Conservation (phyloP, 2,797 vertebrate species). For the Catharus ustulatus region DNA sequence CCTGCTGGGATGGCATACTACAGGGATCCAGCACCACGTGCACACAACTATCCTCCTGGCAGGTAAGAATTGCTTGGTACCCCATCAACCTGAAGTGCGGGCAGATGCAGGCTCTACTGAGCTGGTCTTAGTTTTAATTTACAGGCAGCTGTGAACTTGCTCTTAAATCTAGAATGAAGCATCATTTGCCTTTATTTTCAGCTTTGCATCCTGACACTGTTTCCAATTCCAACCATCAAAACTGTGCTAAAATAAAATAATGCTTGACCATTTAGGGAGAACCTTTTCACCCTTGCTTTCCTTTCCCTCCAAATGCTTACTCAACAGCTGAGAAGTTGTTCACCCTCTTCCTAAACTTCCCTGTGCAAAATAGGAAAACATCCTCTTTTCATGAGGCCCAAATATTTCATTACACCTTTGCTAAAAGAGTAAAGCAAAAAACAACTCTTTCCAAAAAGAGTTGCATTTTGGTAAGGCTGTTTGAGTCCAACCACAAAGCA, state of each 20-base stretch:
- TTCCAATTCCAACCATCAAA: neutral
- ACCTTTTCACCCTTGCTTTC: neutral
- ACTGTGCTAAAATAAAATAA: neutral
- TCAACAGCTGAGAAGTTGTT: neutral
- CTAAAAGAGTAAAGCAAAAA: neutral
- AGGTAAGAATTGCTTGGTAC: neutral
- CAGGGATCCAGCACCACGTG: fast-evolving
- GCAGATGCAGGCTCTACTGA: neutral
- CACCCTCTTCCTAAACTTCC: neutral
- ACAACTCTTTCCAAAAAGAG: neutral
- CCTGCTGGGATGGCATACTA: neutral
- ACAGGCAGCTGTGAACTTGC: neutral
- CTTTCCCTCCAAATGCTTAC: neutral
- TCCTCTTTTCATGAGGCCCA: neutral
- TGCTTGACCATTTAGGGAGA: neutral
- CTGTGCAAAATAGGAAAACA: neutral
- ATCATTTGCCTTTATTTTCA: neutral
- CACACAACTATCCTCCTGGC: neutral
- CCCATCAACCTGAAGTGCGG: neutral
- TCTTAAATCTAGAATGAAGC: neutral
- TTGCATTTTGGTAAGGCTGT: slow-evolving; percentile 15
- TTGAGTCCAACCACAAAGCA: slow-evolving; percentile 1
- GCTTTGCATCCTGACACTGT: neutral
- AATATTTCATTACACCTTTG: neutral
- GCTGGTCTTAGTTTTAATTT: neutral